These are phyloP conservation scores for Sphaeramia orbicularis DNA, from an alignment of 2,797 vertebrate genomes.

Conservation along the genomic window DNA sequence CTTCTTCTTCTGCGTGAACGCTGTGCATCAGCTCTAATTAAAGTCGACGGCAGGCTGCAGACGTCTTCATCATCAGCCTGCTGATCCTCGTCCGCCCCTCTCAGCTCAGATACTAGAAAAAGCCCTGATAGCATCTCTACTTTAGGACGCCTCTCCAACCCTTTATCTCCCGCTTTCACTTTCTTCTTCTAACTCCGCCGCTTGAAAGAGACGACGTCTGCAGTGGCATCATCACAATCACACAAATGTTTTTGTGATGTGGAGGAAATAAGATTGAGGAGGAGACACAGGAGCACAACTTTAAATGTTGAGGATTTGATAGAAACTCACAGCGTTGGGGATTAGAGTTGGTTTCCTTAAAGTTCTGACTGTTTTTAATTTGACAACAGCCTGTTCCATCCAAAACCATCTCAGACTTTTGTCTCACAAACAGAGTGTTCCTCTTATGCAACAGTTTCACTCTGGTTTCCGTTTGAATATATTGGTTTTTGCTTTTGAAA, in stretches of 20 bases:
- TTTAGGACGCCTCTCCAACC: slow-evolving; percentile 67
- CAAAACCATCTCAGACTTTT: too few relatives aligned
- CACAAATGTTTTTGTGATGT: slow-evolving; percentile 34
- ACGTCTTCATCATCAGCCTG: slow-evolving; percentile 67
- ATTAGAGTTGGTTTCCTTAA: too few relatives aligned
- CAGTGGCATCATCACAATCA: slow-evolving; percentile 40
- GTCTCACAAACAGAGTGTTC: neutral
- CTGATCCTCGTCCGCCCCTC: slow-evolving; percentile 68
- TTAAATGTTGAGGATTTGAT: slow-evolving; percentile 1
- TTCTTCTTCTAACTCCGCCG: slow-evolving; percentile 39
- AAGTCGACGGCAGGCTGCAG: slow-evolving; percentile 60
- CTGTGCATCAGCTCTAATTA: slow-evolving; percentile 70
- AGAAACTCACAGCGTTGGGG: neutral
- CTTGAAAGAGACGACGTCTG: slow-evolving; percentile 49
- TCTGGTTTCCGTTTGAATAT: too few relatives aligned
- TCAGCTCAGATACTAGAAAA: slow-evolving; percentile 62
- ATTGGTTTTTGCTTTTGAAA: neutral
- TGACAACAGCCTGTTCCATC: too few relatives aligned
- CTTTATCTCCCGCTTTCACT: slow-evolving; percentile 59
- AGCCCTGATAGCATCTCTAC: slow-evolving; percentile 69
- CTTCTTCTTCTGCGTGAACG: slow-evolving; percentile 45
- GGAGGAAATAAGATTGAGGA: slow-evolving; percentile 29
- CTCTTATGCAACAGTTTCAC: too few relatives aligned
- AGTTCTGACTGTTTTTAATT: neutral
- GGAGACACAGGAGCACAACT: slow-evolving; percentile 2